Percentiles rank a stretch among this genome's conserved stretches.
Conservation (phyloP, 1,140 invertebrate genomes). For the Leptinotarsa texana region DNA sequence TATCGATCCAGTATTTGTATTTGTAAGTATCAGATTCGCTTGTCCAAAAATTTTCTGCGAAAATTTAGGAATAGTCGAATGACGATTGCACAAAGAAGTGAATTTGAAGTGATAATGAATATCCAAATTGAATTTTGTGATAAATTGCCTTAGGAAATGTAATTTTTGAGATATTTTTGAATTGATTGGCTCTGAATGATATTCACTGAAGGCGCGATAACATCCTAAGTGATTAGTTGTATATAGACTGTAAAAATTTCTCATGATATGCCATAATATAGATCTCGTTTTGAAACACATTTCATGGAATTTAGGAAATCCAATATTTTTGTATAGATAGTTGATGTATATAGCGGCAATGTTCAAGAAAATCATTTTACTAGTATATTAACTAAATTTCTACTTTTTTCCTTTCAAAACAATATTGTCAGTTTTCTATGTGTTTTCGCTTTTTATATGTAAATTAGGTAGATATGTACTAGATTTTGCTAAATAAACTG, state of each 20-base stretch:
- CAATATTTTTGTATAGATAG: slow-evolving; percentile 21
- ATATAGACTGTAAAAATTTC: slow-evolving; percentile 33
- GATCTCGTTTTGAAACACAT: slow-evolving; percentile 24
- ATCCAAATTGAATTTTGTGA: slow-evolving; percentile 32
- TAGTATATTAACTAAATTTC: slow-evolving; percentile 23
- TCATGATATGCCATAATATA: slow-evolving; percentile 27
- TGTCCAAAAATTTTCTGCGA: background rate
- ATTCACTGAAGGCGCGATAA: background rate
- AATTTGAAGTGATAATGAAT: slow-evolving; percentile 10
- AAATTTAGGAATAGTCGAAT: background rate
- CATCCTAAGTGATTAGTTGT: slow-evolving; percentile 24
- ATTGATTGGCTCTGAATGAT: slow-evolving; percentile 20
- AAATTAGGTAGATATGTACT: slow-evolving; percentile 18
- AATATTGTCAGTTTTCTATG: slow-evolving; percentile 37
- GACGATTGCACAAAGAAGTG: slow-evolving; percentile 29
- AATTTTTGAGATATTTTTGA: slow-evolving; percentile 29
- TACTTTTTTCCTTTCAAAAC: slow-evolving; percentile 19
- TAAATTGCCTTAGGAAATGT: slow-evolving; percentile 31
- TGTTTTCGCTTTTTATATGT: slow-evolving; percentile 36
- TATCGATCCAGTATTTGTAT: background rate
- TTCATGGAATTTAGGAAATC: slow-evolving; percentile 20
- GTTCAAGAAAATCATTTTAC: slow-evolving; percentile 26
- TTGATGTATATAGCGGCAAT: slow-evolving; percentile 29
- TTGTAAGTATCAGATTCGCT: background rate
- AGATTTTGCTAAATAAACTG: slow-evolving; percentile 38